Conservation (phyloP, 2,113 vertebrate genomes). For the Elephas maximus region DNA sequence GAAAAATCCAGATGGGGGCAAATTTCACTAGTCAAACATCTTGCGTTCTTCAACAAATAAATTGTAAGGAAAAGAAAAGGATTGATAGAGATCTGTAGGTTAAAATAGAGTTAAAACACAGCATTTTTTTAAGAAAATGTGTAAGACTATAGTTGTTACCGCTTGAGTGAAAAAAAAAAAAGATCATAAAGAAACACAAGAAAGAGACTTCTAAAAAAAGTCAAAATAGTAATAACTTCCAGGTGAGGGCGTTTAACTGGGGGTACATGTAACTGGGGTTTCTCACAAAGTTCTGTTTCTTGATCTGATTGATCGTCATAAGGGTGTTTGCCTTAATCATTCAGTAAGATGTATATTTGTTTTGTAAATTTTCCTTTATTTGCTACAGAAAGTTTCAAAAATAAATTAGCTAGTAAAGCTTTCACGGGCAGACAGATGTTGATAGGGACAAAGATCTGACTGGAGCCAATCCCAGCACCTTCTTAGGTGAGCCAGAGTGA, state of each 20-base stretch:
- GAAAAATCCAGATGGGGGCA: background rate
- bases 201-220: slow-evolving; percentile 1
- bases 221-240: background rate
- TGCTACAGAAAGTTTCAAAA: background rate
- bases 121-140: background rate
- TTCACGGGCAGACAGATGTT: background rate
- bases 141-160: background rate
- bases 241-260: background rate
- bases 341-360: background rate
- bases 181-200: background rate
- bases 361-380: background rate
- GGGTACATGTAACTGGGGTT: background rate
- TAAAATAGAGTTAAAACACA: background rate
- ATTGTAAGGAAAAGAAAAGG: slow-evolving; percentile 1
- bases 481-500: background rate
- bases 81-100: background rate
- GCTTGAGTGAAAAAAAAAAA: background rate
- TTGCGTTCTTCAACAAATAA: background rate
- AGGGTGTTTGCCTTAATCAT: background rate
- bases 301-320: background rate
- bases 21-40: background rate
- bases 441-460: background rate
- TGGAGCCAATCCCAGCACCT: background rate
- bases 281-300: background rate
- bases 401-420: background rate